phyloP scores from a whole-genome alignment of 2,113 vertebrate genomes.

The Nansenia antarctica region DNA sequence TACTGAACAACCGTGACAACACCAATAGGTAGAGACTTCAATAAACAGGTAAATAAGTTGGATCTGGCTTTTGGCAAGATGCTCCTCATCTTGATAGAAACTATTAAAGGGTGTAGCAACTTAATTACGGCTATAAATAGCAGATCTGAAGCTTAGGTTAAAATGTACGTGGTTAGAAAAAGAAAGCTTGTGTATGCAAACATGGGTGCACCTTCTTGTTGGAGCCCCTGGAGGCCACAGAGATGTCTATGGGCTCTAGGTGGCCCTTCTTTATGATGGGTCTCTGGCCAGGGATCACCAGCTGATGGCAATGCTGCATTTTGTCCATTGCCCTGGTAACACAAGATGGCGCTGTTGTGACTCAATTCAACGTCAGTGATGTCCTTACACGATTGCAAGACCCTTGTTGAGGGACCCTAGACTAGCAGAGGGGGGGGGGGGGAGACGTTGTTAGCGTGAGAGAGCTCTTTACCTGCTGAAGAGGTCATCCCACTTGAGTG shows the following conservation, averaged over 20 bases:
- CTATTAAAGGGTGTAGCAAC: too few species aligned
- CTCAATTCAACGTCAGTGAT: background rate
- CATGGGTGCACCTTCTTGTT: constrained; percentile 91
- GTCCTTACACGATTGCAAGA: too few species aligned
- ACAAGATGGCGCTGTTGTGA: constrained; percentile 16
- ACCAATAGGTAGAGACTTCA: too few species aligned
- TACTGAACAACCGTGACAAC: too few species aligned
- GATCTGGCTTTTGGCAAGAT: too few species aligned
- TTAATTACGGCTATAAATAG: too few species aligned
- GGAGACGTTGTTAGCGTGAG: background rate
- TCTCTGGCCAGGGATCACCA: constrained; percentile 83
- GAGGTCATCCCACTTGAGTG: constrained; percentile 91
- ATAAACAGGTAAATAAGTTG: too few species aligned
- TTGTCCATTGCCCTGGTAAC: constrained; percentile 82
- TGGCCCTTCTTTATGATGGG: constrained; percentile 87
- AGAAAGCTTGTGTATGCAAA: background rate
- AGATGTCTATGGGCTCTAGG: constrained; percentile 85
- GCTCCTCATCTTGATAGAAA: too few species aligned
- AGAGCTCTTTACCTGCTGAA: constrained; percentile 82
- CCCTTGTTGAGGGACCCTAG: too few species aligned
- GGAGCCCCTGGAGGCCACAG: constrained; percentile 83
- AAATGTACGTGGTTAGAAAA: background rate
- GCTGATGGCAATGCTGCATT: constrained; percentile 86
- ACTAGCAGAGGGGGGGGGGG: too few species aligned
- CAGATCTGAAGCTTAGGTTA: background rate